Evolutionary conservation across 2,797 vertebrate species (phyloP), one percentile per base, ranked within the genome.

Genomic region (Peromyscus nudipes): DNA sequence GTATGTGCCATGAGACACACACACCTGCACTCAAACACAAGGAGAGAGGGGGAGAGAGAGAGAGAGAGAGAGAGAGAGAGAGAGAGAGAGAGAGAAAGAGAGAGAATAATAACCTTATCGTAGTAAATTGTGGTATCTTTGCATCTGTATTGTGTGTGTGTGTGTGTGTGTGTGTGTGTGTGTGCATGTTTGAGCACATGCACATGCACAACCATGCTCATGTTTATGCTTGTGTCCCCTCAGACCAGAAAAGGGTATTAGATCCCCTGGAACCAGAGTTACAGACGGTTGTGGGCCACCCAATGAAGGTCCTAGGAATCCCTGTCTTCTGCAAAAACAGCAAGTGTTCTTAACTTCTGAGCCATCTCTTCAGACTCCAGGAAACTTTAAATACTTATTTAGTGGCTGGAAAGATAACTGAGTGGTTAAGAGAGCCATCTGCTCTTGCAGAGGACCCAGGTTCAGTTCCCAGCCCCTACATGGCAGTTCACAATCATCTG

Each of bases 41-140:
- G 43, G 5, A 46, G 43, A 46, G 43, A 46, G 43, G 4, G 43
- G 6, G 43, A 46, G 43, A 46, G 43, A 46, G 43, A 46, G 43
- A 46, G 43, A 13, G 49, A 52, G 49, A 52, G 49, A 52, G 49
- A 13, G 49, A 49, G 49, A 12, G 49, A 49, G 49, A 12, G 49
- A 49, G 49, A 49, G 49, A 49, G 49, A 12, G 49, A 49, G 49
- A 12, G 49, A 49, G 25, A 31, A 3, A 6, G 27, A 31, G 60
- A 31, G 37, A 46, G 34, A 23, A 23, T 46, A 64, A 65, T 62
- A 65, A 52, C 2, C 34, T 71, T 37, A 14, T 40, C 91, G 25
- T 84, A 80, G 76, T 67, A 34, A 89, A 85, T 65, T 95, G 79
- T 25, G 19, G 12, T 29, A 46, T 79, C 75, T 83, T 93, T 89